A percentile compares a stretch with the other conserved stretches of the same genome.
Evolutionary conservation across 2,797 vertebrate species (phyloP).

Genomic region (Myripristis murdjan): DNA sequence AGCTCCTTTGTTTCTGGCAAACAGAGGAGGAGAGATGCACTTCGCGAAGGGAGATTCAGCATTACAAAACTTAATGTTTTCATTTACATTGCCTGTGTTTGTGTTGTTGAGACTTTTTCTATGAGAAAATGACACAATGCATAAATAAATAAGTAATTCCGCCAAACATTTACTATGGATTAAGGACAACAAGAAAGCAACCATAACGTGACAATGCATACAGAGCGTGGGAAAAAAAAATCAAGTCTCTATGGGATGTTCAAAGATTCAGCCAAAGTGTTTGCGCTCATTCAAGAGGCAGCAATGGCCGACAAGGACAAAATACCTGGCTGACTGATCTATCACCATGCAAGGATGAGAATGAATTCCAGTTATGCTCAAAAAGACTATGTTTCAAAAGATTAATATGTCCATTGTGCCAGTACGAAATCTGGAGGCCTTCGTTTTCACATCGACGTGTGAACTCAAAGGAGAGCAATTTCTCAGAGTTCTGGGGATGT

Average conservation of each 20-base stretch:
- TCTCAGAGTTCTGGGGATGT: slow-evolving; percentile 84
- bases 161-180: slow-evolving; percentile 89
- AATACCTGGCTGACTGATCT: slow-evolving; percentile 81
- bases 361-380: slow-evolving; percentile 86
- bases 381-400: slow-evolving; percentile 86
- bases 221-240: slow-evolving; percentile 54
- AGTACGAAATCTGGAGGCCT: slow-evolving; percentile 91
- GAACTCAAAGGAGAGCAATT: slow-evolving; percentile 91
- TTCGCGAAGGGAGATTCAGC: slow-evolving; percentile 77
- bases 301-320: slow-evolving; percentile 85
- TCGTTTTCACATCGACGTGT: slow-evolving; percentile 88
- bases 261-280: slow-evolving; percentile 92
- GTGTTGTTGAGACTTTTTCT: slow-evolving; percentile 92
- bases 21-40: slow-evolving; percentile 78
- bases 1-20: slow-evolving; percentile 87
- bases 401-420: slow-evolving; percentile 92
- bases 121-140: slow-evolving; percentile 79
- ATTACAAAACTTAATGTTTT: slow-evolving; percentile 89
- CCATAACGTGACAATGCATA: slow-evolving; percentile 38
- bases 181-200: slow-evolving; percentile 82
- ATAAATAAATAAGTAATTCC: slow-evolving; percentile 74
- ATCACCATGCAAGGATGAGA: slow-evolving; percentile 80
- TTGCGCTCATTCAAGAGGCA: slow-evolving; percentile 85
- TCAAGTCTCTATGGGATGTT: slow-evolving; percentile 85
- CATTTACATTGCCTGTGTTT: slow-evolving; percentile 95